Evolutionary conservation across 2,797 vertebrate genomes (phyloP).

Genomic region (Neosilurus mollespiculum): DNA sequence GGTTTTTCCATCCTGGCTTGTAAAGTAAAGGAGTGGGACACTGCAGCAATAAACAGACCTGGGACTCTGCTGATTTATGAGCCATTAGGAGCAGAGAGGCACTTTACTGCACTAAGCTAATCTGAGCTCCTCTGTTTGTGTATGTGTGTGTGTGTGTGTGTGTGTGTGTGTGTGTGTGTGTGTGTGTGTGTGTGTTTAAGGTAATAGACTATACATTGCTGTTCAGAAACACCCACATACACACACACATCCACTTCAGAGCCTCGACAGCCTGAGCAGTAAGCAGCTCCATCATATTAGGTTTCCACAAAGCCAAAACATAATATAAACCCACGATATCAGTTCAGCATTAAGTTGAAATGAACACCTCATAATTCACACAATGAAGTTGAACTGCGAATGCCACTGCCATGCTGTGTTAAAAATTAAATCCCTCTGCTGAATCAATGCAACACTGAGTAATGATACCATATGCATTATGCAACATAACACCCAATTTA

Average conservation of each 20-base stretch:
- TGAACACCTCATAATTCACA: constrained; percentile 26
- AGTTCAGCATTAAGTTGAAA: constrained; percentile 20
- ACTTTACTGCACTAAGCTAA: constrained; percentile 63
- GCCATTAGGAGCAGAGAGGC: constrained; percentile 72
- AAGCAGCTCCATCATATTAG: constrained; percentile 20
- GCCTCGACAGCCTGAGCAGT: constrained; percentile 19
- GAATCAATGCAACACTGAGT: constrained; percentile 2
- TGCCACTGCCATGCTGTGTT: background rate
- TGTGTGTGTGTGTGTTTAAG: constrained; percentile 20
- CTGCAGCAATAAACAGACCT: constrained; percentile 64
- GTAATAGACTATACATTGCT: constrained; percentile 46
- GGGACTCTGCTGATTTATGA: constrained; percentile 72
- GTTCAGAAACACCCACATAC: constrained; percentile 10
- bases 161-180: constrained; percentile 28
- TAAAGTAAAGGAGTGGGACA: constrained; percentile 73
- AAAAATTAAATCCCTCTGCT: background rate
- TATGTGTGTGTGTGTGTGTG: constrained; percentile 32
- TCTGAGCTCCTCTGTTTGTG: constrained; percentile 47
- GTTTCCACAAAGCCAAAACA: constrained; percentile 8
- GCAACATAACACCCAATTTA: background rate
- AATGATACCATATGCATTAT: background rate
- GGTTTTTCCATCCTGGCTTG: constrained; percentile 72
- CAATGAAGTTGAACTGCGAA: constrained; percentile 10
- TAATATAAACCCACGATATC: constrained; percentile 23
- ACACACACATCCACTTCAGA: constrained; percentile 17